These are phyloP conservation scores for Psittacula echo DNA, from an alignment of 2,797 vertebrate species.

Conservation along the genomic window DNA sequence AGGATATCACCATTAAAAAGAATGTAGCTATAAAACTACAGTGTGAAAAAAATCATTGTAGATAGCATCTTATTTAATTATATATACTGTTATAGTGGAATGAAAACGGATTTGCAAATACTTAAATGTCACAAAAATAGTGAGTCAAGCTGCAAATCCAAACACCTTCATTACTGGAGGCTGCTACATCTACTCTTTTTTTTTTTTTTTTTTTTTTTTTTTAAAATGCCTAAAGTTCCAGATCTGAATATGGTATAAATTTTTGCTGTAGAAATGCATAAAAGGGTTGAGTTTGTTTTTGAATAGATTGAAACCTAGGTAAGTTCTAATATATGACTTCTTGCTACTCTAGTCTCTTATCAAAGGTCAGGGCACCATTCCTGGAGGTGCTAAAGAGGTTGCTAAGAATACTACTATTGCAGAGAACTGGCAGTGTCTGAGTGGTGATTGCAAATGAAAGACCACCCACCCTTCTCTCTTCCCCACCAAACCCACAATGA, in stretches of 20 bases:
- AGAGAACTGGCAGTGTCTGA: background rate
- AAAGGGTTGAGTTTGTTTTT: background rate
- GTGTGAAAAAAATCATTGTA: background rate
- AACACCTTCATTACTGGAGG: background rate
- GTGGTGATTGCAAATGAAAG: background rate
- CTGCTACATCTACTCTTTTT: background rate
- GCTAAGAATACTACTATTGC: background rate
- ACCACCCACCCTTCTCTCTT: background rate
- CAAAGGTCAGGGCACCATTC: background rate
- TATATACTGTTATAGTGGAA: background rate
- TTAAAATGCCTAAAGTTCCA: background rate
- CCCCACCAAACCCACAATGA: background rate
- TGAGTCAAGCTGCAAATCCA: background rate
- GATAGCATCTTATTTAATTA: background rate
- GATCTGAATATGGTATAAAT: background rate
- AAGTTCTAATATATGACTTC: background rate
- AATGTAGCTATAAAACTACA: background rate
- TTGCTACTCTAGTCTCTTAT: background rate
- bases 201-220: background rate
- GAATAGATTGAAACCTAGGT: background rate
- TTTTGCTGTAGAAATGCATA: background rate
- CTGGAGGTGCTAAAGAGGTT: background rate
- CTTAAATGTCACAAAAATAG: background rate
- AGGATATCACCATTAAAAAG: background rate
- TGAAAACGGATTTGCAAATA: background rate